Evolutionary conservation across 2,888 invertebrate species (phyloP).

Genomic region (Megalurothrips usitatus): DNA sequence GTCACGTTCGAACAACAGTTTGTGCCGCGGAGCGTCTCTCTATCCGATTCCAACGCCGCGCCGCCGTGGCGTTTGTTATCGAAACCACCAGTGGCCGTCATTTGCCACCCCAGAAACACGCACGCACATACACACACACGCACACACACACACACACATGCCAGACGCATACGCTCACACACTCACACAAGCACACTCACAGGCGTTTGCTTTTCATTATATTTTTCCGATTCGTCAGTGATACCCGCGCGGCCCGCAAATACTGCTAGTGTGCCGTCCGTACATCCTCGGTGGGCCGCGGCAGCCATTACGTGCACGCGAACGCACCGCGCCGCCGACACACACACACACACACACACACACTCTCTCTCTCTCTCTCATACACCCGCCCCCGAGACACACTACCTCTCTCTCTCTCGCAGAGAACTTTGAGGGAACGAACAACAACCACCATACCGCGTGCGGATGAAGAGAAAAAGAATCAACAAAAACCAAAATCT

Average conservation of each 20-base stretch:
- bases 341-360: too few species aligned
- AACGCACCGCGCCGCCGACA: background rate
- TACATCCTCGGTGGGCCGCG: too few species aligned
- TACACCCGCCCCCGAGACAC: too few species aligned
- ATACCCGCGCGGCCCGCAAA: background rate
- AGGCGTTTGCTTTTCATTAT: background rate
- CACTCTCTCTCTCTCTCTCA: too few species aligned
- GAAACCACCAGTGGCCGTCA: background rate
- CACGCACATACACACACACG: background rate
- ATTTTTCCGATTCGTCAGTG: constrained; percentile 11
- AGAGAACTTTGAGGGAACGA: background rate
- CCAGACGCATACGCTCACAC: too few species aligned
- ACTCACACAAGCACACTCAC: background rate
- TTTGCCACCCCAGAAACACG: background rate
- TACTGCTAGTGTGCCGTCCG: background rate
- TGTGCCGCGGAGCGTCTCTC: too few species aligned
- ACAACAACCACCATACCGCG: background rate
- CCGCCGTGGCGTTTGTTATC: background rate
- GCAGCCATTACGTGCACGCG: background rate
- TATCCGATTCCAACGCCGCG: background rate
- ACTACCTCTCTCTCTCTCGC: background rate
- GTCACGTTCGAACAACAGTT: too few species aligned
- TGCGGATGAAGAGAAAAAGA: too few species aligned
- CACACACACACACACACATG: background rate
- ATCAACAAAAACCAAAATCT: too few species aligned